These are phyloP conservation scores for Piaya cayana DNA, from an alignment of 2,113 vertebrate species.

Conservation along the genomic window DNA sequence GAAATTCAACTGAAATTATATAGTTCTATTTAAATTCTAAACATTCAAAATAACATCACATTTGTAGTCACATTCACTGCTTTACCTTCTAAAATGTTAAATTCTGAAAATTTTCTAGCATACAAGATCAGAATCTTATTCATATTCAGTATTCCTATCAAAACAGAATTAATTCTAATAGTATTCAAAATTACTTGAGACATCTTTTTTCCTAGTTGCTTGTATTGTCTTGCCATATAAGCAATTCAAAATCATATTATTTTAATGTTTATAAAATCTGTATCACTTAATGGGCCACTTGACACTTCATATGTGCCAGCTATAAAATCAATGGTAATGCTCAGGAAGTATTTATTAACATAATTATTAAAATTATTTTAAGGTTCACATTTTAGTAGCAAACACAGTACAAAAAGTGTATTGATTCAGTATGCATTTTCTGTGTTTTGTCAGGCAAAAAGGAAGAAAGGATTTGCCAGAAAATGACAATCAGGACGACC, in stretches of 20 bases:
- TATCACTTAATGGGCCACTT: background rate
- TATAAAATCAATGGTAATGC: background rate
- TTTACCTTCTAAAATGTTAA: background rate
- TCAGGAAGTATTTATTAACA: background rate
- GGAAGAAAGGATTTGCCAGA: conserved; percentile 93
- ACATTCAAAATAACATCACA: background rate
- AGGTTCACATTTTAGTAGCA: background rate
- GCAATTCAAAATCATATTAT: background rate
- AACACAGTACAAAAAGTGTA: background rate
- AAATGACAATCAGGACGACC: conserved; percentile 91
- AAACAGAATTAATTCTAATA: background rate
- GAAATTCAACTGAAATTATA: background rate
- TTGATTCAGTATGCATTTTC: conserved; percentile 22
- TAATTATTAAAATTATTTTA: background rate
- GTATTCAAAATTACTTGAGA: background rate
- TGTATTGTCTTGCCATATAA: background rate
- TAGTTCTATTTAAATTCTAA: background rate
- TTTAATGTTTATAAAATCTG: background rate
- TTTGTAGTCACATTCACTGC: background rate
- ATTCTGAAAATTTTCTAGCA: background rate
- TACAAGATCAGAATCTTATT: background rate
- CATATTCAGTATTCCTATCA: background rate
- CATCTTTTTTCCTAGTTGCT: background rate
- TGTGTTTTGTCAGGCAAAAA: conserved; percentile 88
- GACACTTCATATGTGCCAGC: background rate